phyloP scores from a whole-genome alignment of 2,113 vertebrate species.

The Calypte anna region DNA sequence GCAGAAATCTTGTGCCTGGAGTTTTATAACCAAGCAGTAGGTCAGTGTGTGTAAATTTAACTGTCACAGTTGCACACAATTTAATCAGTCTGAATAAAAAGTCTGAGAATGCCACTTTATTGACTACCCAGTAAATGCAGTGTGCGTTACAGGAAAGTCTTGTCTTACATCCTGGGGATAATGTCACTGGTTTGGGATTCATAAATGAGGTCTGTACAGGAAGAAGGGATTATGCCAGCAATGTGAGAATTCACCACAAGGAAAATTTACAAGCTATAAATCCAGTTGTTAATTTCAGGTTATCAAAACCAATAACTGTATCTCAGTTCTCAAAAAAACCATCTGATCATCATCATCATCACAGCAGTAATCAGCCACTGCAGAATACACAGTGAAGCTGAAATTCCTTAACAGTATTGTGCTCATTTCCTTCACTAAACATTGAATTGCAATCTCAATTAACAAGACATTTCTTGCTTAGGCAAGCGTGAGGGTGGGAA shows the following conservation, averaged over 20 bases:
- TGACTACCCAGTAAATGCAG: slow-evolving; percentile 37
- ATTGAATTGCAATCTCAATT: slow-evolving; percentile 74
- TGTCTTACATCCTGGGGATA: slow-evolving; percentile 59
- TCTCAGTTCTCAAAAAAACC: slow-evolving; percentile 59
- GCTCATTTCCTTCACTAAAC: slow-evolving; percentile 33
- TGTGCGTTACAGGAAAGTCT: not conserved
- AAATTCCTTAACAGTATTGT: not conserved
- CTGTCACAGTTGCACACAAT: not conserved
- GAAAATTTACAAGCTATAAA: slow-evolving; percentile 77
- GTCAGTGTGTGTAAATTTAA: not conserved
- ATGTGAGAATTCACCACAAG: slow-evolving; percentile 67
- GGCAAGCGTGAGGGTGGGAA: not conserved
- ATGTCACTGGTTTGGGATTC: slow-evolving; percentile 58
- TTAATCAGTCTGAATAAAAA: not conserved
- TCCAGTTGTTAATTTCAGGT: slow-evolving; percentile 75
- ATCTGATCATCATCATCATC: slow-evolving; percentile 46
- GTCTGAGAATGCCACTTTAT: slow-evolving; percentile 31
- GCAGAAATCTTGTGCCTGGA: not conserved
- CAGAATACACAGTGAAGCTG: not conserved
- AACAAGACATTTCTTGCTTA: slow-evolving; percentile 62
- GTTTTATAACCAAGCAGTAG: not conserved
- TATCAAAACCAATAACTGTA: slow-evolving; percentile 71
- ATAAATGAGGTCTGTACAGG: slow-evolving; percentile 61
- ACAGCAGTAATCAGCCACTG: slow-evolving; percentile 1
- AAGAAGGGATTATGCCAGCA: slow-evolving; percentile 64